phyloP scores from a whole-genome alignment of 2,797 vertebrate species.

The Peromyscus melanophrys region DNA sequence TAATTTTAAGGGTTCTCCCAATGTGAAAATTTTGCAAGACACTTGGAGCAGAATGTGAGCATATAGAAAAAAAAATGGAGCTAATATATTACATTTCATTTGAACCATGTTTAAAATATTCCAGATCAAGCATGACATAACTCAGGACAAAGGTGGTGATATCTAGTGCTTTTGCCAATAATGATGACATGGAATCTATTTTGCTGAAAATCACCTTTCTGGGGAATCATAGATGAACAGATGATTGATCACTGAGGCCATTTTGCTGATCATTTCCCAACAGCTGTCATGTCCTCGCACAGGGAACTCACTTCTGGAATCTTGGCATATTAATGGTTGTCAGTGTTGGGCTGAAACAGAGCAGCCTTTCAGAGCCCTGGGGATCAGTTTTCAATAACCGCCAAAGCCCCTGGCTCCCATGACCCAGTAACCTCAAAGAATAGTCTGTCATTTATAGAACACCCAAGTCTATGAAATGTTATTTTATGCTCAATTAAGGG shows the following conservation, averaged over 20 bases:
- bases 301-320: slow-evolving; percentile 9
- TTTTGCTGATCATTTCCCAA: slow-evolving; percentile 4
- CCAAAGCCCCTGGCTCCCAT: slow-evolving; percentile 19
- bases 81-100: not conserved
- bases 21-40: slow-evolving; percentile 49
- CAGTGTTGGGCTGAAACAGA: slow-evolving; percentile 13
- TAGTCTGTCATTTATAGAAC: slow-evolving; percentile 50
- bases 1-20: not conserved
- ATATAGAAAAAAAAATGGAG: slow-evolving; percentile 67
- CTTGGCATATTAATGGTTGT: not conserved
- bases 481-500: slow-evolving; percentile 72
- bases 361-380: not conserved
- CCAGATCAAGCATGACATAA: slow-evolving; percentile 29
- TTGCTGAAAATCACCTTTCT: slow-evolving; percentile 60
- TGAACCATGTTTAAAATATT: slow-evolving; percentile 68
- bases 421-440: slow-evolving; percentile 63
- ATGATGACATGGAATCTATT: slow-evolving; percentile 55
- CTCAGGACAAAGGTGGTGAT: slow-evolving; percentile 59
- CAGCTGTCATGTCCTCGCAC: slow-evolving; percentile 18
- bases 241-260: not conserved
- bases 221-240: not conserved
- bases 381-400: slow-evolving; percentile 45
- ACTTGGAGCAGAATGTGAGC: slow-evolving; percentile 69
- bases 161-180: slow-evolving; percentile 56
- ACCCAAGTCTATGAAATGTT: slow-evolving; percentile 49